Conservation (phyloP, 1,140 invertebrate species). For the Drosophila eugracilis region DNA sequence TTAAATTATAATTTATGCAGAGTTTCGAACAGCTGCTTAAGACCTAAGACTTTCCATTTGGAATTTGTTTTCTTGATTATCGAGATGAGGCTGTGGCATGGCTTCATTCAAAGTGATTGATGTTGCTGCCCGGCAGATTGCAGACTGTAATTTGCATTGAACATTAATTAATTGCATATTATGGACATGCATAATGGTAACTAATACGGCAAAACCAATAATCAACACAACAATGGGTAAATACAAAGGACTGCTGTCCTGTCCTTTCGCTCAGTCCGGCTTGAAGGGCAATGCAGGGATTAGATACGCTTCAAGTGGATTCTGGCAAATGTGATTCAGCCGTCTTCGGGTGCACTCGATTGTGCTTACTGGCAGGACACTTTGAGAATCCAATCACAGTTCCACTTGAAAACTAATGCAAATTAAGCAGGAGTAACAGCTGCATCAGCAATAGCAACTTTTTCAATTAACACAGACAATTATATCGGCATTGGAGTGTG, state of each 20-base stretch:
- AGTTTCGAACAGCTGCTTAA: constrained; percentile 42
- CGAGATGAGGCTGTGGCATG: constrained; percentile 9
- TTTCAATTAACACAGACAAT: constrained; percentile 77
- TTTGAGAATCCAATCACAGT: constrained; percentile 36
- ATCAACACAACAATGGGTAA: constrained; percentile 72
- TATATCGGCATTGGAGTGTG: constrained; percentile 66
- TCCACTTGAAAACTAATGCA: constrained; percentile 44
- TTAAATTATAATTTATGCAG: constrained; percentile 62
- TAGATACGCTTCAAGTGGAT: constrained; percentile 49
- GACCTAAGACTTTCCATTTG: constrained; percentile 35
- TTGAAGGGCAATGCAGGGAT: constrained; percentile 58
- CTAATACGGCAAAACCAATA: constrained; percentile 70
- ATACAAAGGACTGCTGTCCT: constrained; percentile 45
- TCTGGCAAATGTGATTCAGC: constrained; percentile 36
- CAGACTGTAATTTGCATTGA: constrained; percentile 74
- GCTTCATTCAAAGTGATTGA: constrained; percentile 49
- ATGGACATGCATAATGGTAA: constrained; percentile 41
- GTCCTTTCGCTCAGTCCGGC: constrained; percentile 14
- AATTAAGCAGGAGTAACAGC: constrained; percentile 48
- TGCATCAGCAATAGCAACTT: constrained; percentile 64
- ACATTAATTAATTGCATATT: constrained; percentile 82
- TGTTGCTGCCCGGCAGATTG: constrained; percentile 38
- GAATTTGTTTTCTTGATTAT: constrained; percentile 27
- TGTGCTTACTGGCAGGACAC: constrained; percentile 26
- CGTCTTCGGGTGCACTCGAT: constrained; percentile 16